These are phyloP conservation scores for Plutomurus gul DNA, from an alignment of 1,140 invertebrate species.

Conservation along the genomic window DNA sequence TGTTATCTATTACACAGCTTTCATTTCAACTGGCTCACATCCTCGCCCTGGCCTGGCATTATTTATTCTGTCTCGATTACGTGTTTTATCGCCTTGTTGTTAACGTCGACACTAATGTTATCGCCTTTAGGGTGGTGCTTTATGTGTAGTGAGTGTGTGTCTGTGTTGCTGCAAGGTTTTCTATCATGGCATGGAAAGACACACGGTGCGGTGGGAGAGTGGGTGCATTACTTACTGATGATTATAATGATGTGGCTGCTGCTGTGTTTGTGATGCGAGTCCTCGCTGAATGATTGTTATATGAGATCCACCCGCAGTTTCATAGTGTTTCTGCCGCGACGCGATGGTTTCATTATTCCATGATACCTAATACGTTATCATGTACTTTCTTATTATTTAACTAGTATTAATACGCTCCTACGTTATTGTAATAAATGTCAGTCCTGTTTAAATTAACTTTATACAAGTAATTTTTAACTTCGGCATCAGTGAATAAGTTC, in stretches of 20 bases:
- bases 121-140: not conserved
- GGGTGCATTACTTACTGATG: not conserved
- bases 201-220: not conserved
- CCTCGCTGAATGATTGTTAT: not conserved
- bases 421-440: too few relatives aligned
- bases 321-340: too few relatives aligned
- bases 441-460: too few relatives aligned
- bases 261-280: not conserved
- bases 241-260: not conserved
- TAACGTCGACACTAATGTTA: not conserved
- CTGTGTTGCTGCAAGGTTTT: not conserved
- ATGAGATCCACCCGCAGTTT: not conserved
- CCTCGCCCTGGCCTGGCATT: not conserved
- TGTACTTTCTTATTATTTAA: too few relatives aligned
- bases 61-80: slow-evolving; percentile 20
- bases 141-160: too few relatives aligned
- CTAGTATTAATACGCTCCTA: too few relatives aligned
- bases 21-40: not conserved
- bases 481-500: too few relatives aligned
- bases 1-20: slow-evolving; percentile 2
- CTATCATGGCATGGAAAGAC: too few relatives aligned
- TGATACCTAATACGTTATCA: too few relatives aligned
- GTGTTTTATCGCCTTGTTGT: slow-evolving; percentile 26
- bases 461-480: too few relatives aligned
- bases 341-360: too few relatives aligned